Evolutionary conservation across 2,888 invertebrate genomes (phyloP).

Genomic region (Augiades crinisus): DNA sequence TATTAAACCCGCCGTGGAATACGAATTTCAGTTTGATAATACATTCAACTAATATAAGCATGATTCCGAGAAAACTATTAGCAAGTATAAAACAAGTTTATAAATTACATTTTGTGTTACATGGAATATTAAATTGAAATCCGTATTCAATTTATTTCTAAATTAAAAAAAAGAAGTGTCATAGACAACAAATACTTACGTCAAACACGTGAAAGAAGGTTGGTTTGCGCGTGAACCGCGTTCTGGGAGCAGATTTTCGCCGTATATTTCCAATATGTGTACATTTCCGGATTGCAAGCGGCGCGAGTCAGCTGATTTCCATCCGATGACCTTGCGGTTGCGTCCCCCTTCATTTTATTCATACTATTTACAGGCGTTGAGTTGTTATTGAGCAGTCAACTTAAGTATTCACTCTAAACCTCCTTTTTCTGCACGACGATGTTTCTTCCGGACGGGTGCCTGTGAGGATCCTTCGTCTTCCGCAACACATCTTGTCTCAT

Average conservation of each 20-base stretch:
- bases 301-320: constrained; percentile 72
- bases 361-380: constrained; percentile 64
- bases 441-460: constrained; percentile 71
- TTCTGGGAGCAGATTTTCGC: constrained; percentile 38
- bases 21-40: constrained; percentile 21
- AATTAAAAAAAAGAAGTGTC: constrained; percentile 15
- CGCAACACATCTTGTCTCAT: constrained; percentile 73
- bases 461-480: constrained; percentile 65
- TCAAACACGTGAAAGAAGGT: constrained; percentile 36
- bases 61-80: background rate
- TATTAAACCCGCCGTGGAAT: constrained; percentile 21
- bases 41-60: background rate
- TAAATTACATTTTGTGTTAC: background rate
- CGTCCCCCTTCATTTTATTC: constrained; percentile 58
- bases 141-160: constrained; percentile 1
- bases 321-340: constrained; percentile 68
- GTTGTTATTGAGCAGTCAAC: constrained; percentile 49
- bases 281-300: constrained; percentile 65
- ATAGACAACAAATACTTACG: constrained; percentile 48
- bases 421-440: constrained; percentile 73
- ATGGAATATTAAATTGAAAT: too few relatives aligned
- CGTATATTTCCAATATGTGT: constrained; percentile 38
- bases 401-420: constrained; percentile 45
- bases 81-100: background rate
- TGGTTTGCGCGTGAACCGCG: constrained; percentile 30